Evolutionary conservation across 1,140 invertebrate genomes (phyloP), one percentile per base, ranked within the genome.

Genomic region (Heliothis virescens): DNA sequence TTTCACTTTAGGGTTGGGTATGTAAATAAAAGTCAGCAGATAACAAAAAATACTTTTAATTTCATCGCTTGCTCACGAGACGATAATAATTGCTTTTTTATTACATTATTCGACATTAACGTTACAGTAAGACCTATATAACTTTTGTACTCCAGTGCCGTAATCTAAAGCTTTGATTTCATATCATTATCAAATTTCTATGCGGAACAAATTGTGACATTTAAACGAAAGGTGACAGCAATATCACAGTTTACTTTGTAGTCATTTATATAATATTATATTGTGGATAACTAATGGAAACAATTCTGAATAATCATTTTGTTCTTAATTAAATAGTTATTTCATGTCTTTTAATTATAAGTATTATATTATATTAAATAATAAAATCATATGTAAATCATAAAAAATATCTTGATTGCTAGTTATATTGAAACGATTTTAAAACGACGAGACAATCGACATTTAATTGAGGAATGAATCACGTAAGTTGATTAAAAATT

Each of bases 141-240:
- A 85, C 86, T 86, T 93, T 93, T 93, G 92, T 93, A 93, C 92
- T 92, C 86, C 83, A 90, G 89, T 92, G 88, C 88, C 83, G 75
- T 78, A 77, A 29, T 57, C 75, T 78, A 78, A 78, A 9, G 53
- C 62, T 67, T 69, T 65, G 75, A 78, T 78, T 69, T 67, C 67
- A 78, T 52, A 78, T 78, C 69, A 67, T 59, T 69, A 67, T 62
- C 52, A 78, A 78, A 69, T 16, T 57, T 78, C 75, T 78, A 78
- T 29, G 11, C 41, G 72, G 72, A 74, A 74, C 29, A 59, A 34
- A 48, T 67, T 53, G 74, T 65, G 74, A 76, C 59, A 76, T 53
- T 52, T 13, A 52, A 50, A 76, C 11, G 60, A 65, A 63, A 65
- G 52, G 75, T 78, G 75, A 78, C 75, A 69, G 29, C 52, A 78